Evolutionary conservation across 2,113 vertebrate species (phyloP).

Genomic region (Psephotus haematonotus): DNA sequence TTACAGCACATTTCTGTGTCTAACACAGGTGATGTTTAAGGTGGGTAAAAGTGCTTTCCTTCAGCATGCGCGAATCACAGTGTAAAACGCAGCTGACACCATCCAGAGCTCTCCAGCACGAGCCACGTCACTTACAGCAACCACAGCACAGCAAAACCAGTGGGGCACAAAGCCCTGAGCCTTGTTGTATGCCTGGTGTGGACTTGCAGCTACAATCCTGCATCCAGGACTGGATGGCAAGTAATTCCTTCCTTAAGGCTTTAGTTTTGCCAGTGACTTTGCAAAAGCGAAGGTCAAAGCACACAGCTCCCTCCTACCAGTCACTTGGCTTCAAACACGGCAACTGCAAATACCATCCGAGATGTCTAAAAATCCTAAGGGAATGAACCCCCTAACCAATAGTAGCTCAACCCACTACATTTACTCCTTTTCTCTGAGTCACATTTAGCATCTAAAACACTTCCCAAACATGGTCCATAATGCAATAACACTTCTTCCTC

Average conservation of each 20-base stretch:
- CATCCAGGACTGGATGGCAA: not conserved
- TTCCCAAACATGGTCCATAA: not conserved
- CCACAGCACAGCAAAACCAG: fast-evolving
- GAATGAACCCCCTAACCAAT: not conserved
- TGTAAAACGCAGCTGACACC: fast-evolving
- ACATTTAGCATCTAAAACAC: not conserved
- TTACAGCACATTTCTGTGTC: not conserved
- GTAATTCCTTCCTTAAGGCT: not conserved
- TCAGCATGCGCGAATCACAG: fast-evolving
- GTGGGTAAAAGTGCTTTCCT: not conserved
- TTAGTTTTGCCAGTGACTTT: not conserved
- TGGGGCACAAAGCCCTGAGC: not conserved
- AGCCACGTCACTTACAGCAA: not conserved
- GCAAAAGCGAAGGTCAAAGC: not conserved
- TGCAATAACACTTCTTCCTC: not conserved
- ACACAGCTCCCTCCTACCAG: not conserved
- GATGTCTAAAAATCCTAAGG: not conserved
- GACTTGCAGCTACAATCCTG: not conserved
- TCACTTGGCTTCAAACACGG: not conserved
- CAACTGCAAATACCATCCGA: not conserved
- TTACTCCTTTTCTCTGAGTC: not conserved
- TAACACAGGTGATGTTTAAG: not conserved
- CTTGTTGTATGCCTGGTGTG: fast-evolving
- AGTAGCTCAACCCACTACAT: not conserved
- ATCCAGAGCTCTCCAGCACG: fast-evolving